phyloP scores from a whole-genome alignment of 2,797 vertebrate genomes.

The Platalea minor region DNA sequence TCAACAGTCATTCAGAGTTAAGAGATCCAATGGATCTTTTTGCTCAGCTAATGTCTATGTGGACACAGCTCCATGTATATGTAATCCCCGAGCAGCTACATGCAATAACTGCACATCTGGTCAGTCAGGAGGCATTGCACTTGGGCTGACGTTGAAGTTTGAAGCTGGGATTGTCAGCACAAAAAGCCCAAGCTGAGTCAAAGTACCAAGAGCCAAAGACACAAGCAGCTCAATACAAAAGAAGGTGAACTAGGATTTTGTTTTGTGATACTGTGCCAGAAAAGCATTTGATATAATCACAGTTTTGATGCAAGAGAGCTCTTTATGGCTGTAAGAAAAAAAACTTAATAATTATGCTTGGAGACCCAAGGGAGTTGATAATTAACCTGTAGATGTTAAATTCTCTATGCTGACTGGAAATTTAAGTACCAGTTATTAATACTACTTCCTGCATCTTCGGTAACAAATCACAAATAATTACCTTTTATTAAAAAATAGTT shows the following conservation, averaged over 20 bases:
- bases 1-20: neutral
- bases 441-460: neutral
- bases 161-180: neutral
- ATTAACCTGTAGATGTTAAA: neutral
- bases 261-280: neutral
- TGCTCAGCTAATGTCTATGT: neutral
- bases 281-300: neutral
- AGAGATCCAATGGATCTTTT: neutral
- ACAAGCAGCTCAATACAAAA: neutral
- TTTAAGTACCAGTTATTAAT: neutral
- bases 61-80: fast-evolving
- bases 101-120: neutral
- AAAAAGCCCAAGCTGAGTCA: neutral
- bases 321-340: neutral
- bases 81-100: neutral
- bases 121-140: neutral
- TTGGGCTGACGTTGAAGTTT: neutral
- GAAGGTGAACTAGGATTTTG: neutral
- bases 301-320: neutral
- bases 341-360: neutral
- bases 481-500: neutral
- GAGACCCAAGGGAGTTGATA: neutral
- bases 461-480: neutral
- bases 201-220: neutral
- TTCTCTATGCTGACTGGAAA: neutral